A percentile compares a stretch with the other conserved stretches of the same genome.
Evolutionary conservation across 2,113 vertebrate genomes (phyloP).

Genomic region (Ochotona princeps): DNA sequence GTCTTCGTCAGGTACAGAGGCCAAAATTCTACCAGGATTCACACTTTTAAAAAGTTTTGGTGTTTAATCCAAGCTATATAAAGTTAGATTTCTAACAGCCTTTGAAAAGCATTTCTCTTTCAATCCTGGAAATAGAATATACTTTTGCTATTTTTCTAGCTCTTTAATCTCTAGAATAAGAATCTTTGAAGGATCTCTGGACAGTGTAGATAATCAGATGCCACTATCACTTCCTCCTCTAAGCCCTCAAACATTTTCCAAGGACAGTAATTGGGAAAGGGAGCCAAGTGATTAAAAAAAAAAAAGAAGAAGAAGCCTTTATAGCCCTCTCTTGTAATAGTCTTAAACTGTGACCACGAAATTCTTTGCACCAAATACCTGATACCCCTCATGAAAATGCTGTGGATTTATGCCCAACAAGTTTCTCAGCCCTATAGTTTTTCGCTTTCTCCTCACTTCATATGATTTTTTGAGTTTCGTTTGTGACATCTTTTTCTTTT

Average conservation of each 20-base stretch:
- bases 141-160: conserved; percentile 21
- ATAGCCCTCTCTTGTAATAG: neutral
- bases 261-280: neutral
- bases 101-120: conserved; percentile 24
- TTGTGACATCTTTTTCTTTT: conserved; percentile 33
- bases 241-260: conserved; percentile 11
- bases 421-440: conserved; percentile 36
- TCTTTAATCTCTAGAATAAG: conserved; percentile 33
- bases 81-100: conserved; percentile 35
- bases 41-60: conserved; percentile 33
- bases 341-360: conserved; percentile 26
- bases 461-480: conserved; percentile 38
- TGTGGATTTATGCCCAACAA: neutral
- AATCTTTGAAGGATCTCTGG: neutral
- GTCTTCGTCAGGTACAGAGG: conserved; percentile 24
- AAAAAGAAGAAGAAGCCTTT: neutral
- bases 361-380: conserved; percentile 45
- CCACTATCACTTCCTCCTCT: neutral
- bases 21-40: conserved; percentile 31
- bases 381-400: conserved; percentile 24
- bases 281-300: conserved; percentile 19
- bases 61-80: conserved; percentile 45
- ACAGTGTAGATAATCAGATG: neutral
- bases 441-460: neutral
- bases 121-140: neutral